These are phyloP conservation scores for Trachemys scripta DNA, from an alignment of 2,113 vertebrate species.

Conservation along the genomic window DNA sequence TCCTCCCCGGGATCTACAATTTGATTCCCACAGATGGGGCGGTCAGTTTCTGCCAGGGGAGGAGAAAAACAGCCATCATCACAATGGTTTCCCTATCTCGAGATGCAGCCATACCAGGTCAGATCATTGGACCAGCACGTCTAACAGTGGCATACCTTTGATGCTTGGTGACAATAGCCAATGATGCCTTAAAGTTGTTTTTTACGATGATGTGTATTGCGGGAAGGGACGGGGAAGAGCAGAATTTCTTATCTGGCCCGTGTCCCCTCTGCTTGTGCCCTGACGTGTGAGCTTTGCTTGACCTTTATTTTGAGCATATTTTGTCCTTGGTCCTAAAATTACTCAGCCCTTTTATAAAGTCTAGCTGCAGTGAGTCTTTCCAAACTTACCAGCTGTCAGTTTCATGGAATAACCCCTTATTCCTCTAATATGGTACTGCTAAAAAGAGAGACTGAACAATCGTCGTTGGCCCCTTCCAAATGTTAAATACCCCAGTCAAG, in stretches of 20 bases:
- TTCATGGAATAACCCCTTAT: background rate
- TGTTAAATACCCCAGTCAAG: background rate
- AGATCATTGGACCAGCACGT: background rate
- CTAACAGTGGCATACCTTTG: background rate
- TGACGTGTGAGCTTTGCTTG: background rate
- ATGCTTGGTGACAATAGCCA: background rate
- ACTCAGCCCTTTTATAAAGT: background rate
- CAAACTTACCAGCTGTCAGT: background rate
- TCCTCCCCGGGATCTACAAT: constrained; percentile 85
- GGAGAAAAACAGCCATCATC: no score
- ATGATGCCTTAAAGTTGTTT: background rate
- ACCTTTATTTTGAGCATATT: background rate
- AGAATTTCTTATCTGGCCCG: background rate
- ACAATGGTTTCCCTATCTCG: background rate
- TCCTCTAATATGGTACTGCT: background rate
- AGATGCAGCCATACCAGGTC: background rate
- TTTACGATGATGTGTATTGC: background rate
- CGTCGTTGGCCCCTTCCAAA: background rate
- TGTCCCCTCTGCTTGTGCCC: background rate
- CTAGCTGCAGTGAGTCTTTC: background rate
- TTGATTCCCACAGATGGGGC: constrained; percentile 87
- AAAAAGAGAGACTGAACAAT: background rate
- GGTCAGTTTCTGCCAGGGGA: constrained; percentile 76
- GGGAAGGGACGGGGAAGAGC: background rate
- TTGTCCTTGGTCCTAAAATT: background rate